A percentile compares a stretch with the other conserved stretches of the same genome.
Evolutionary conservation across 2,888 invertebrate genomes (phyloP).

Genomic region (Ceratothoa steindachneri): DNA sequence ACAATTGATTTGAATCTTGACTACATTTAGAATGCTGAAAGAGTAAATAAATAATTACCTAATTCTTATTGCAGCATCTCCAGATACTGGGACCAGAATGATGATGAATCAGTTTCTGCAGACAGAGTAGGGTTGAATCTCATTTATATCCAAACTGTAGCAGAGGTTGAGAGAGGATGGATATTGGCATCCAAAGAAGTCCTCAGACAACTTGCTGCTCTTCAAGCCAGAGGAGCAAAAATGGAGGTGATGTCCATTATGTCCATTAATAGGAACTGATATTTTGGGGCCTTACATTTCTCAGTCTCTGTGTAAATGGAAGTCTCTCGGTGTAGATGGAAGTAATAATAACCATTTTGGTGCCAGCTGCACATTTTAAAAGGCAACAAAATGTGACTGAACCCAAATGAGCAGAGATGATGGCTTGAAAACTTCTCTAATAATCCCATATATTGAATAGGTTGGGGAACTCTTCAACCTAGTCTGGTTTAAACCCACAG

Average conservation of each 20-base stretch:
- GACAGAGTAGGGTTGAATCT: conserved; percentile 79
- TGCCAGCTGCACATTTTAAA: no score
- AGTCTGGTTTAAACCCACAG: no score
- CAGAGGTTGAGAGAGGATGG: conserved; percentile 84
- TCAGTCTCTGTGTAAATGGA: neutral
- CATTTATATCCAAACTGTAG: conserved; percentile 78
- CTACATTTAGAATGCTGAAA: no score
- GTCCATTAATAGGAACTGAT: neutral
- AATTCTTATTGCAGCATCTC: conserved; percentile 23
- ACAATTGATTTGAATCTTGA: no score
- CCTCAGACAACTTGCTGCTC: conserved; percentile 64
- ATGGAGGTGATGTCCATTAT: conserved; percentile 66
- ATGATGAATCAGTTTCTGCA: conserved; percentile 75
- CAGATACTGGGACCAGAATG: conserved; percentile 83
- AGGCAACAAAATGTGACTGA: no score
- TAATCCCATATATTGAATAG: no score
- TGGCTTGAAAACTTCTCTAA: no score
- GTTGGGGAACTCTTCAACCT: no score
- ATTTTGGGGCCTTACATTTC: neutral
- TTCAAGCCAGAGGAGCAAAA: conserved; percentile 74
- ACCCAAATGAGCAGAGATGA: no score
- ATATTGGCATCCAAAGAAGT: conserved; percentile 68
- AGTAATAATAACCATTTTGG: neutral
- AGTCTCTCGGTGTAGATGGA: neutral
- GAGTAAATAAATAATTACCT: no score